These are phyloP conservation scores for Leptoclinus maculatus DNA, from an alignment of 2,797 vertebrate genomes.

Conservation along the genomic window DNA sequence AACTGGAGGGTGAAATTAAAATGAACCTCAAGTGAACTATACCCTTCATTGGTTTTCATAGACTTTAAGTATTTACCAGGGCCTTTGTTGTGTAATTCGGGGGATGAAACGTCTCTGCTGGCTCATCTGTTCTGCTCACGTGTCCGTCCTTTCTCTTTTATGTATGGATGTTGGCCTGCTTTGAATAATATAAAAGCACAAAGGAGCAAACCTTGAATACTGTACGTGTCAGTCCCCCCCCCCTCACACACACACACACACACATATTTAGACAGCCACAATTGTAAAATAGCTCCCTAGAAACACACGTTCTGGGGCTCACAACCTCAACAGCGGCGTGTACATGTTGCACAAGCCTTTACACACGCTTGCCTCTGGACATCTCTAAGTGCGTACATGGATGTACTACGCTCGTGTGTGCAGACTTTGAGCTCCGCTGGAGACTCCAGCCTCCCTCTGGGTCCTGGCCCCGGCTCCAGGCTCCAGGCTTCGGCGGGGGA, in stretches of 20 bases:
- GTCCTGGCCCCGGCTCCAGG: conserved; percentile 61
- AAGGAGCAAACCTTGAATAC: conserved; percentile 12
- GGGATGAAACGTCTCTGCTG: conserved; percentile 19
- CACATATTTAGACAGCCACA: conserved; percentile 1
- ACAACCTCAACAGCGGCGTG: not conserved
- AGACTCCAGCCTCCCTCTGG: conserved; percentile 68
- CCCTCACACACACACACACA: not conserved
- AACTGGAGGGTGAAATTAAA: conserved; percentile 24
- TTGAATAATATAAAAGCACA: conserved; percentile 41
- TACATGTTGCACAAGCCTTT: conserved; percentile 1
- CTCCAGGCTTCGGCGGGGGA: conserved; percentile 49
- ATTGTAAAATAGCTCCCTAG: conserved; percentile 4
- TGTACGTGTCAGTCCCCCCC: not conserved
- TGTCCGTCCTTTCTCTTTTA: conserved; percentile 37
- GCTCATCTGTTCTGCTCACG: not conserved
- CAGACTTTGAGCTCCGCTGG: conserved; percentile 62
- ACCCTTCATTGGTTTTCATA: conserved; percentile 13
- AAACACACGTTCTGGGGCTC: conserved; percentile 10
- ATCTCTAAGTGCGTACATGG: conserved; percentile 28
- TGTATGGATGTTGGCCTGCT: conserved; percentile 20
- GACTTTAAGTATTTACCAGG: conserved; percentile 6
- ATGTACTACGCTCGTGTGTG: conserved; percentile 40
- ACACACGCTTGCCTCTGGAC: conserved; percentile 9
- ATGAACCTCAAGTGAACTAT: conserved; percentile 9
- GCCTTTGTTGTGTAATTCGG: conserved; percentile 44